These are phyloP conservation scores for Calycopis cecrops DNA, from an alignment of 1,140 invertebrate genomes.

Conservation along the genomic window DNA sequence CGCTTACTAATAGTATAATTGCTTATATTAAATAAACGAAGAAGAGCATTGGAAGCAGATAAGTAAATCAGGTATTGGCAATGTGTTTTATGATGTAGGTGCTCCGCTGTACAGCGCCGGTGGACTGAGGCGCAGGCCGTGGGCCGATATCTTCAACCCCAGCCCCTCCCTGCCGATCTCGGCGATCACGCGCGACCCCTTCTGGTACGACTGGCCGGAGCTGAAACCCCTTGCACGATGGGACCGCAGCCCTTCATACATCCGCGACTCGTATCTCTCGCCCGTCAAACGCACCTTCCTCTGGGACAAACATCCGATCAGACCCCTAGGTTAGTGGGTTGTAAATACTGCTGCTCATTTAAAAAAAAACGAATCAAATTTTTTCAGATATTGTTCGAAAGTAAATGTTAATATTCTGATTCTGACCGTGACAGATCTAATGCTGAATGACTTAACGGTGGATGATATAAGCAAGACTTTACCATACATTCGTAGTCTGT, in stretches of 20 bases:
- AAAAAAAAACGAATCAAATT: slow-evolving; percentile 45
- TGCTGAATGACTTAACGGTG: slow-evolving; percentile 67
- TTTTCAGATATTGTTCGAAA: slow-evolving; percentile 28
- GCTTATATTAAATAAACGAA: no score
- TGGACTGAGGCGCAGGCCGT: slow-evolving; percentile 78
- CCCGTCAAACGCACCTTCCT: slow-evolving; percentile 91
- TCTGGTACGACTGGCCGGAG: slow-evolving; percentile 89
- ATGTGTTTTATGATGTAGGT: slow-evolving; percentile 73
- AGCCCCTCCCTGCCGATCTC: slow-evolving; percentile 84
- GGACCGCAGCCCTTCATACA: slow-evolving; percentile 83
- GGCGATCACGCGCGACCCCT: slow-evolving; percentile 87
- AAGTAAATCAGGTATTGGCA: slow-evolving; percentile 27
- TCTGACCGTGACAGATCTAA: slow-evolving; percentile 65
- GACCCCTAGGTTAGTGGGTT: slow-evolving; percentile 82
- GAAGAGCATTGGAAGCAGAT: no score
- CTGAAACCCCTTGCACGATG: slow-evolving; percentile 81
- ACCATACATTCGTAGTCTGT: slow-evolving; percentile 71
- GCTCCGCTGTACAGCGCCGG: slow-evolving; percentile 81
- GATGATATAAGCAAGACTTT: slow-evolving; percentile 70
- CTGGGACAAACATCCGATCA: slow-evolving; percentile 91
- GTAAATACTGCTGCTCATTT: slow-evolving; percentile 46
- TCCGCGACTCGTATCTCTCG: slow-evolving; percentile 90
- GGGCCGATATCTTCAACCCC: slow-evolving; percentile 85
- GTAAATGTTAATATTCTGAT: slow-evolving; percentile 35
- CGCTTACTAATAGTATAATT: no score